These are phyloP conservation scores for Cyrtonyx montezumae DNA, from an alignment of 2,113 vertebrate genomes.

Conservation along the genomic window DNA sequence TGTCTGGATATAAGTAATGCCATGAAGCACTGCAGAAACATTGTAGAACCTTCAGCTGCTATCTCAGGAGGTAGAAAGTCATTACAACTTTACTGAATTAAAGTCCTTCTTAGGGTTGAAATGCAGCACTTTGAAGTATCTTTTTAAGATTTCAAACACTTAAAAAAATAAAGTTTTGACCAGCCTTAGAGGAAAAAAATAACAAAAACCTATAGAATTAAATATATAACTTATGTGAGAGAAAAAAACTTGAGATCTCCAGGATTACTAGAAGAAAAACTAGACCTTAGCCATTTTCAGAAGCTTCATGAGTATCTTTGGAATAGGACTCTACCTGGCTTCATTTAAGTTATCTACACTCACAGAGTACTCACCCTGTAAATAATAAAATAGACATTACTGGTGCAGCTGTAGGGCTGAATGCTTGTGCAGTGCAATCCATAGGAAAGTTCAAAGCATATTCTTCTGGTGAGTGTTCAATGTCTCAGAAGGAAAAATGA, in stretches of 20 bases:
- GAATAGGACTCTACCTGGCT: neutral
- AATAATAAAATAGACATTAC: neutral
- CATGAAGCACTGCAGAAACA: neutral
- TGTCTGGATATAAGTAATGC: slow-evolving; percentile 29
- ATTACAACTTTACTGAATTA: neutral
- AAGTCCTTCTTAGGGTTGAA: neutral
- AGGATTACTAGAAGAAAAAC: neutral
- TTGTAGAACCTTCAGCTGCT: neutral
- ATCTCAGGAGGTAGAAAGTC: neutral
- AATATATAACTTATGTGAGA: neutral
- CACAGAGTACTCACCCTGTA: neutral
- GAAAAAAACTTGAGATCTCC: neutral
- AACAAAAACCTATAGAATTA: neutral
- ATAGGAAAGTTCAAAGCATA: neutral
- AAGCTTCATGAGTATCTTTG: neutral
- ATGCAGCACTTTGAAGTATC: neutral
- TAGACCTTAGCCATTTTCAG: neutral
- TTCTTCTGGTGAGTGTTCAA: neutral
- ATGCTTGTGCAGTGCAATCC: neutral
- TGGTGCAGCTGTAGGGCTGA: neutral
- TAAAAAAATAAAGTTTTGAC: neutral
- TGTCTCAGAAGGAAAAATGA: neutral
- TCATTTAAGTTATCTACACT: neutral
- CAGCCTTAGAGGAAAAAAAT: neutral
- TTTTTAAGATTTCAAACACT: neutral